phyloP scores from a whole-genome alignment of 1,140 invertebrate species.

The Sycobia sp. region DNA sequence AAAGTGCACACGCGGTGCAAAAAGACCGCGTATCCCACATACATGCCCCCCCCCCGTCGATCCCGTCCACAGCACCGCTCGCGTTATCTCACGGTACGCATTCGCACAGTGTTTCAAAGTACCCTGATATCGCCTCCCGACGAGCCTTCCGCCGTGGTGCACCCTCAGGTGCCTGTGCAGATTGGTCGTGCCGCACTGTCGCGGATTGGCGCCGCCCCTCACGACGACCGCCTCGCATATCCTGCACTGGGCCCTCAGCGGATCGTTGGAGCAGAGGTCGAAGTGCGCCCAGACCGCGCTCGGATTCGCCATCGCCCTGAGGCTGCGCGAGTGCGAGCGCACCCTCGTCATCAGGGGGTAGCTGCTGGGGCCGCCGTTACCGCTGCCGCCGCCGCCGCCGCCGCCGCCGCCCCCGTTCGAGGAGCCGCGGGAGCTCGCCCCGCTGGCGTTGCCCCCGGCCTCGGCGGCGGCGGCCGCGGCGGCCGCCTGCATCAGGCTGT shows the following conservation, averaged over 20 bases:
- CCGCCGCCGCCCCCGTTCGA: not conserved
- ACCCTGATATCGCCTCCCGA: slow-evolving; percentile 60
- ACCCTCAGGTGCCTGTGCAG: slow-evolving; percentile 58
- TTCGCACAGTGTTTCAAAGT: no score
- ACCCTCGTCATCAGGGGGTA: slow-evolving; percentile 44
- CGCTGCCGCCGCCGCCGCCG: not conserved
- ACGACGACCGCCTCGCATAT: slow-evolving; percentile 60
- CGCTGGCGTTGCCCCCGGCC: slow-evolving; percentile 15
- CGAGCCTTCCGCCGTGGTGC: slow-evolving; percentile 58
- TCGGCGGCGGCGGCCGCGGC: no score
- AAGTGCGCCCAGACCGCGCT: slow-evolving; percentile 61
- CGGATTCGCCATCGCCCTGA: slow-evolving; percentile 58
- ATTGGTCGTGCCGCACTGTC: slow-evolving; percentile 60
- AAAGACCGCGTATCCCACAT: no score
- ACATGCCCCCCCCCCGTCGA: no score
- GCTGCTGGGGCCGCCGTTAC: slow-evolving; percentile 28
- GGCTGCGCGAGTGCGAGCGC: slow-evolving; percentile 55
- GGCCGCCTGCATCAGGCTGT: slow-evolving; percentile 20
- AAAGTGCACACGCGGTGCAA: no score
- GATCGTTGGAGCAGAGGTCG: slow-evolving; percentile 56
- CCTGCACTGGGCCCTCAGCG: slow-evolving; percentile 56
- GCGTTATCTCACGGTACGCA: no score
- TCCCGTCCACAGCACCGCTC: no score
- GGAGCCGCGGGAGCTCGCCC: slow-evolving; percentile 28
- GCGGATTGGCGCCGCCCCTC: slow-evolving; percentile 57